phyloP scores from a whole-genome alignment of 1,140 invertebrate genomes.

The Drosophila triauraria region DNA sequence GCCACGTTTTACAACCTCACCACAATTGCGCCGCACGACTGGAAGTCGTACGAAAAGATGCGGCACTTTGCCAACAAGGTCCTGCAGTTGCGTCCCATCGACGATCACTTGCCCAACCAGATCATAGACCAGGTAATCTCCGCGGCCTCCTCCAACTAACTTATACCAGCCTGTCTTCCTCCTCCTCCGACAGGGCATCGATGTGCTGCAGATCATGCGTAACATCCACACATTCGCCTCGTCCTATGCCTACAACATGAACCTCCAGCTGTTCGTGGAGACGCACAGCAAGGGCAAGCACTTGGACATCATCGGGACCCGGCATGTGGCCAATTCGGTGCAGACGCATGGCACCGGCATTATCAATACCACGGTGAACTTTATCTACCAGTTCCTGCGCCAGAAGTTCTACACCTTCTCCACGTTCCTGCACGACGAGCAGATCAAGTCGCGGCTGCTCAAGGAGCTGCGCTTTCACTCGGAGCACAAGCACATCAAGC shows the following conservation, averaged over 20 bases:
- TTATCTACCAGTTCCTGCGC: constrained; percentile 97
- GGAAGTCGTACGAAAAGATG: constrained; percentile 99
- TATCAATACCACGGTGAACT: constrained; percentile 98
- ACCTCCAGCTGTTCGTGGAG: constrained; percentile 98
- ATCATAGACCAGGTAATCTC: constrained; percentile 93
- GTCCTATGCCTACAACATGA: constrained; percentile 97
- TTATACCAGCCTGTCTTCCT: not conserved
- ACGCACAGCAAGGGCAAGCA: constrained; percentile 96
- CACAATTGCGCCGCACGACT: constrained; percentile 98
- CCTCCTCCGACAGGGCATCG: constrained; percentile 90
- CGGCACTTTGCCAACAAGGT: constrained; percentile 95
- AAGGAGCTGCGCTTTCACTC: constrained; percentile 93
- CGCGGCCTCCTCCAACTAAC: too few species aligned
- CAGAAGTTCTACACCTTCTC: constrained; percentile 98
- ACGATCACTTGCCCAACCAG: constrained; percentile 97
- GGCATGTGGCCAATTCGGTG: constrained; percentile 98
- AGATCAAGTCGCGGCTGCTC: constrained; percentile 97
- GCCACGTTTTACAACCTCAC: constrained; percentile 99
- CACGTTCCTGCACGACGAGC: constrained; percentile 99
- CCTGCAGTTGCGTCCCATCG: constrained; percentile 92
- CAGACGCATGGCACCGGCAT: constrained; percentile 98
- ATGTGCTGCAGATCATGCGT: constrained; percentile 98
- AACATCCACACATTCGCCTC: constrained; percentile 98
- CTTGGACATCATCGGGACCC: constrained; percentile 97
- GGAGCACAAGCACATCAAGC: constrained; percentile 86